These are phyloP conservation scores for Tetranychus truncatus DNA, from an alignment of 2,888 invertebrate species.

Conservation along the genomic window DNA sequence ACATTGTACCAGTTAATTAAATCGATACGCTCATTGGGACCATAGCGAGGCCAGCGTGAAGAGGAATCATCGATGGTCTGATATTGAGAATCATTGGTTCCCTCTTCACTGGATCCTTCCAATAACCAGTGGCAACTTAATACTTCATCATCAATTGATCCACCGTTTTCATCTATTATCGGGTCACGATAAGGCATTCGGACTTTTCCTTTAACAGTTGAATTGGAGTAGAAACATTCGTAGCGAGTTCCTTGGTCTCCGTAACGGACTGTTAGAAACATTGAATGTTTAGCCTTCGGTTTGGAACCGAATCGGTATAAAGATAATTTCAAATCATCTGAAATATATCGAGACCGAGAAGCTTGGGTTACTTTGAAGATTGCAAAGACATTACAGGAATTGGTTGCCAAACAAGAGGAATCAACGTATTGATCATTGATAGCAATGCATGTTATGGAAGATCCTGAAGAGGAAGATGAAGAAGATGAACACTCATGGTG, in stretches of 20 bases:
- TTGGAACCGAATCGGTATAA: constrained; percentile 5
- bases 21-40: background rate
- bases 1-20: background rate
- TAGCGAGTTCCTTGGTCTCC: background rate
- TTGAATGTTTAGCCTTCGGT: background rate
- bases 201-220: background rate
- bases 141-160: background rate
- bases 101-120: background rate
- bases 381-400: constrained; percentile 6
- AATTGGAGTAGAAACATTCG: background rate
- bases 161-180: background rate
- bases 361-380: background rate
- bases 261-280: background rate
- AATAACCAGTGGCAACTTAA: constrained; percentile 7
- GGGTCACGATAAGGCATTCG: background rate
- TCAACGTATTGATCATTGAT: background rate
- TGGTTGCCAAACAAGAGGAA: background rate
- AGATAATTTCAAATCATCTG: background rate
- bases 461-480: background rate
- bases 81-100: background rate
- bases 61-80: background rate
- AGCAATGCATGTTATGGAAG: background rate
- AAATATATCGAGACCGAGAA: background rate
- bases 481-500: background rate
- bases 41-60: background rate